These are phyloP conservation scores for Bhutanitis thaidina DNA, from an alignment of 2,888 invertebrate species.

Conservation along the genomic window DNA sequence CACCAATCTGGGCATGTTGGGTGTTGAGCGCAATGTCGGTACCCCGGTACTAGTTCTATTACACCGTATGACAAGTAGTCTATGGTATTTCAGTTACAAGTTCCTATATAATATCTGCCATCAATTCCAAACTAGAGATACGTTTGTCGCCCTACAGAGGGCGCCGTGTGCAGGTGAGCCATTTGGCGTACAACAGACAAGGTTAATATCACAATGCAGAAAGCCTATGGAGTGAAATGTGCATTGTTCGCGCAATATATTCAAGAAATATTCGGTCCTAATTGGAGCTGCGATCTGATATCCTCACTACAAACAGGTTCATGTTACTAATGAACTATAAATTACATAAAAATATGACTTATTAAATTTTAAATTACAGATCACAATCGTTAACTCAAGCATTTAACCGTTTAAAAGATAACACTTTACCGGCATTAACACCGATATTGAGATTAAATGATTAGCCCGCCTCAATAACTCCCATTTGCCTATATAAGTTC, in stretches of 20 bases:
- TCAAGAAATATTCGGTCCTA: background rate
- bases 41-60: no score
- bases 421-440: constrained; percentile 7
- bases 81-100: no score
- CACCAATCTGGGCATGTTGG: no score
- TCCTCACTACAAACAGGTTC: background rate
- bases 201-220: background rate
- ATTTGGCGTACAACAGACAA: no score
- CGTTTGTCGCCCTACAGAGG: no score
- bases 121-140: no score
- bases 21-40: no score
- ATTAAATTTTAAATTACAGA: constrained; percentile 9
- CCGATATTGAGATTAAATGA: constrained; percentile 23
- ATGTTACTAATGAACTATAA: background rate
- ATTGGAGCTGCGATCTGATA: constrained; percentile 1
- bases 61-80: no score
- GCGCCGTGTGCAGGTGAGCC: no score
- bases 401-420: background rate
- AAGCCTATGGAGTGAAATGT: background rate
- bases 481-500: constrained; percentile 31
- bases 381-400: constrained; percentile 1
- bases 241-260: background rate
- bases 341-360: constrained; percentile 5
- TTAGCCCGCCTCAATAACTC: constrained; percentile 19
- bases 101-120: no score